These are phyloP conservation scores for Drosophila murphyi DNA, from an alignment of 1,140 invertebrate species.

Conservation along the genomic window DNA sequence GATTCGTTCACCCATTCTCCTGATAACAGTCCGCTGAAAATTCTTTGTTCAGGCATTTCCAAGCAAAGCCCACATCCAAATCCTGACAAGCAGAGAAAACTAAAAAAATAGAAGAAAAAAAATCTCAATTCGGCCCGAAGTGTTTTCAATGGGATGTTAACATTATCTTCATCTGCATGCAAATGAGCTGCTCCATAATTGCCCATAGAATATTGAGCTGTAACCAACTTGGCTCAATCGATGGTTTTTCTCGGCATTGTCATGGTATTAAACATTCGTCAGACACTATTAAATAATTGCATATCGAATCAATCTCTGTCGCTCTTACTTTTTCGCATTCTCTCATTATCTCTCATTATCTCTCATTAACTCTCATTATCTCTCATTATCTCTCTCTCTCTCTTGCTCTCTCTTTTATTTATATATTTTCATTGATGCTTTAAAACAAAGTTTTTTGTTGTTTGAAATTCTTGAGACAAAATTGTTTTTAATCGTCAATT, in stretches of 20 bases:
- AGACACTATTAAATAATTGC: constrained; percentile 46
- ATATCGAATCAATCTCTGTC: constrained; percentile 21
- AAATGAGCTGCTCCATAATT: constrained; percentile 57
- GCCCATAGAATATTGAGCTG: constrained; percentile 15
- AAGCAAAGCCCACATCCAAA: constrained; percentile 17
- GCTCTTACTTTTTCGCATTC: not conserved
- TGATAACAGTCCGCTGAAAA: constrained; percentile 53
- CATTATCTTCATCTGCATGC: constrained; percentile 59
- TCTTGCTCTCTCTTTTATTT: not conserved
- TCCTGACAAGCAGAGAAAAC: not conserved
- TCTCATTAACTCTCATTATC: not conserved
- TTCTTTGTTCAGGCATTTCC: constrained; percentile 62
- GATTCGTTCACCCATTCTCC: constrained; percentile 31
- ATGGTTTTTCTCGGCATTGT: constrained; percentile 22
- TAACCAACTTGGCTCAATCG: constrained; percentile 14
- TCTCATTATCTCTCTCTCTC: not conserved
- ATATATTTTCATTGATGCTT: not conserved
- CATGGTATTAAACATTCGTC: constrained; percentile 45
- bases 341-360: constrained; percentile 2
- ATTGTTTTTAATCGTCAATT: too few relatives aligned
- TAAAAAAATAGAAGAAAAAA: constrained; percentile 11
- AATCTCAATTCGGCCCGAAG: constrained; percentile 7
- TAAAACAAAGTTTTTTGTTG: not conserved
- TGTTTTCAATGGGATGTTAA: constrained; percentile 21
- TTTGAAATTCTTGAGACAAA: not conserved